These are phyloP conservation scores for Drosophila nr. perissopoda DNA, from an alignment of 2,888 invertebrate genomes.

Conservation along the genomic window DNA sequence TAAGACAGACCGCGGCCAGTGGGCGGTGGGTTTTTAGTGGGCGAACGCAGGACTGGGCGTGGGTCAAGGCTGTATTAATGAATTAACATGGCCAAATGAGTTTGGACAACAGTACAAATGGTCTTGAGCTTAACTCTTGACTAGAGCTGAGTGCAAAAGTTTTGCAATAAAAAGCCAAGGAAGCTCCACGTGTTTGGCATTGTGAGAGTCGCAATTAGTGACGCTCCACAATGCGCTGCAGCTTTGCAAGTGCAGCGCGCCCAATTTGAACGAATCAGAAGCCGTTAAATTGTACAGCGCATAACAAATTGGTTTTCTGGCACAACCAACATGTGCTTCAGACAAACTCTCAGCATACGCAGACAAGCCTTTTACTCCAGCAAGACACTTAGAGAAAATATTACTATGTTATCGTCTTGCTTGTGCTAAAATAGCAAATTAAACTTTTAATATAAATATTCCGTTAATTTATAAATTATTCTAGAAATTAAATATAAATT, in stretches of 20 bases:
- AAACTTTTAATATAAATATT: not conserved
- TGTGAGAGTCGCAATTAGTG: constrained; percentile 59
- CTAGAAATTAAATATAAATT: not conserved
- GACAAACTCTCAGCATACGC: constrained; percentile 43
- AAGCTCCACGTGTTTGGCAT: constrained; percentile 70
- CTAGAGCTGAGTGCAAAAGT: constrained; percentile 56
- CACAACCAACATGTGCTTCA: constrained; percentile 59
- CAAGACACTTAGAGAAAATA: not conserved
- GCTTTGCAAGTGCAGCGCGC: constrained; percentile 46
- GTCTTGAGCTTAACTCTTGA: constrained; percentile 46
- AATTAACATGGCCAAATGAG: constrained; percentile 80
- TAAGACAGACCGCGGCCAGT: constrained; percentile 42
- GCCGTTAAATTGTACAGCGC: constrained; percentile 75
- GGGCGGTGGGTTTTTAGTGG: not conserved
- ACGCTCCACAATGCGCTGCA: constrained; percentile 28
- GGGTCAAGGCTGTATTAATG: constrained; percentile 71
- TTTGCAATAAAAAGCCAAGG: constrained; percentile 61
- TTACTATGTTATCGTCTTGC: not conserved
- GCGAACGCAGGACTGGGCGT: constrained; percentile 2
- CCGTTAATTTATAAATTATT: not conserved
- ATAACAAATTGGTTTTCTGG: constrained; percentile 75
- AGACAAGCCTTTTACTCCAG: constrained; percentile 8
- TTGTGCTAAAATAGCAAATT: not conserved
- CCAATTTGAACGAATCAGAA: constrained; percentile 72
- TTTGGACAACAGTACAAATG: constrained; percentile 69